Evolutionary conservation across 2,797 vertebrate genomes (phyloP), one percentile per base, ranked within the genome.

Genomic region (Notolepis coatsorum): DNA sequence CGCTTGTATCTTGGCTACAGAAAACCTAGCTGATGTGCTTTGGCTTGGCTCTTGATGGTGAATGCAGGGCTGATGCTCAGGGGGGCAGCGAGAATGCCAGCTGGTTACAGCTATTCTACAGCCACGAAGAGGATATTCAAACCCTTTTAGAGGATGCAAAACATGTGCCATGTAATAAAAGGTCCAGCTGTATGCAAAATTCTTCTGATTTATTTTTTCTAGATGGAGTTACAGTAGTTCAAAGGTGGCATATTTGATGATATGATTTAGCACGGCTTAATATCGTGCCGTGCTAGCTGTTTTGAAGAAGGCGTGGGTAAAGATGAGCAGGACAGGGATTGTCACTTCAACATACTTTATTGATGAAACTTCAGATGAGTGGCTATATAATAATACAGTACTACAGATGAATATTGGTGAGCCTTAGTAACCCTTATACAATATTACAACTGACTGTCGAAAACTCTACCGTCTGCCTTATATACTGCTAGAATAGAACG

Each of bases 1-100:
- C 76, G 64, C 63, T 27, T 55, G 30, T 38, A 72, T 42, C 58
- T 68, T 71, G 65, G 75, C 41, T 65, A 53, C 68, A 68, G 61
- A 60, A 35, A 33, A 53, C 68, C 17, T 55, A 8, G 37, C 39
- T 45, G 49, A 68, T 73, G 68, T 71, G 70, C 27, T 6, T 20
- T 17, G 27, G 72, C 55, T 53, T 59, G 5, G 7, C 30, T 53
- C 65, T 65, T 30, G 52, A 59, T 9, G 20, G 49, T 28, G 46
- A n/a, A n/a, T n/a, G n/a, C n/a, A n/a, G n/a, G 48, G 37, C 48
- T 1, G 17, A 61, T 21, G 42, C 65, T 65, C 46, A 65, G 24
- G 74, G 68, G 47, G 49, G 25, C 52, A 71, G 54, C 57, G 53
- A 48, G 49, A 24, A 33, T 39, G 48, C 48, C 75, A 84, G 74